Evolutionary conservation across 2,113 vertebrate genomes (phyloP), one percentile per base, ranked within the genome.

Genomic region (Nannobrachium achirus): DNA sequence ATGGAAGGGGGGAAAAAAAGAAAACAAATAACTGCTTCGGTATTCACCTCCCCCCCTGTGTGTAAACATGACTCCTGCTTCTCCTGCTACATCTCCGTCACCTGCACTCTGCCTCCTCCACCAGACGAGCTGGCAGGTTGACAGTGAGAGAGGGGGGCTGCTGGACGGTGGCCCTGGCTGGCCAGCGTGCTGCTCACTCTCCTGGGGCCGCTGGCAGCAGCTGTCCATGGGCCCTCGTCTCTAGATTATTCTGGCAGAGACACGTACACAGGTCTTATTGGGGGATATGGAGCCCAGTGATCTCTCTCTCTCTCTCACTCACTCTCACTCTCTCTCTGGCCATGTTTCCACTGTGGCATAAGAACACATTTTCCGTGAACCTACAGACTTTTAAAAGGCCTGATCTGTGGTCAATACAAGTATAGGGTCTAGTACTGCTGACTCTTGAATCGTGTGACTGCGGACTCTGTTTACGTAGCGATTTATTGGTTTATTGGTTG

Each of bases 261-360:
- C 71, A 33, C 25, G n/a, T n/a, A 59, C 40, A 55, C 8, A 11
- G 63, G 75, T 71, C 1, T 45, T 11, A 7, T 33, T 68, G 70
- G 86, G 73, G 83, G 83, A 87, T 85, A 78, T 79, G 71, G 56
- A 74, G 85, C 78, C 79, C 84, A 79, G 66, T 41, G 71, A 66
- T 76, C 82, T 76, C 74, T 33, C 25, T 33, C 25, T 25, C 20
- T 25, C 20, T 25, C 20, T 25, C 20, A 2, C 20, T 76, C 82
- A 74, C 74, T 60, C 71, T 66, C 72, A 67, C 19, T 39, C 41
- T 60, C 58, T 65, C 7, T 41, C 50, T 66, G 66, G 52, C 8
- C 41, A 5, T 20, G 7, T 69, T 64, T 75, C 57, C 40, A 18
- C 63, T 10, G 46, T 10, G 51, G 56, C 66, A 20, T 19, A 53